Percentiles rank a stretch among this genome's conserved stretches.
Conservation (phyloP, 2,888 invertebrate species). For the Eupithecia vulgata region DNA sequence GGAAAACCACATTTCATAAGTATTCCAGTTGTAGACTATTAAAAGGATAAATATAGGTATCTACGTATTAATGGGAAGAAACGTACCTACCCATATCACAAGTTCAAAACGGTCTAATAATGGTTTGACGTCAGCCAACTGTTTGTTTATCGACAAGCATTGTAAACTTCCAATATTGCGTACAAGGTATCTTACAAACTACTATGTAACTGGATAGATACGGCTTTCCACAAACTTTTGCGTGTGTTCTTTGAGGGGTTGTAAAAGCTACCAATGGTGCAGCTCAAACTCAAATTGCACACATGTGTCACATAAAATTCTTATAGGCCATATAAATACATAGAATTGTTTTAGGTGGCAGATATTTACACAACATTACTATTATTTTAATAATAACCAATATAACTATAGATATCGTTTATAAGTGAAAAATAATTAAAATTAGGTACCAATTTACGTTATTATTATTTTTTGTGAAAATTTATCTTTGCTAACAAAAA, state of each 20-base stretch:
- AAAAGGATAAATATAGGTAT: neutral
- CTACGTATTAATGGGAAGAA: neutral
- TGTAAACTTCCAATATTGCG: constrained; percentile 75
- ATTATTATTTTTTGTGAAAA: too few relatives aligned
- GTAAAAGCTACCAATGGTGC: neutral
- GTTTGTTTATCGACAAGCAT: constrained; percentile 73
- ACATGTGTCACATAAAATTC: too few relatives aligned
- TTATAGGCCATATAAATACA: too few relatives aligned
- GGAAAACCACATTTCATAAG: neutral
- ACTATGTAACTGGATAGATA: constrained; percentile 6
- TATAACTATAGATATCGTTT: too few relatives aligned
- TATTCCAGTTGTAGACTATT: neutral
- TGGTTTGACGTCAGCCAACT: constrained; percentile 67
- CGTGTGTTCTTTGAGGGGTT: neutral
- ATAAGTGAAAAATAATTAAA: too few relatives aligned
- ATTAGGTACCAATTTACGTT: too few relatives aligned
- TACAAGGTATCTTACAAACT: constrained; percentile 11
- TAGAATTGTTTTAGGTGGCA: too few relatives aligned
- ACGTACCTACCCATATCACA: constrained; percentile 9
- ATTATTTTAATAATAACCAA: too few relatives aligned
- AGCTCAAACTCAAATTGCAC: too few relatives aligned
- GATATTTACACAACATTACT: too few relatives aligned
- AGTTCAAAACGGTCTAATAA: constrained; percentile 42
- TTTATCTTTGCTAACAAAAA: too few relatives aligned
- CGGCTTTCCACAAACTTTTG: neutral